These are phyloP conservation scores for Synergus laeviventris DNA, from an alignment of 2,888 invertebrate genomes.

Conservation along the genomic window DNA sequence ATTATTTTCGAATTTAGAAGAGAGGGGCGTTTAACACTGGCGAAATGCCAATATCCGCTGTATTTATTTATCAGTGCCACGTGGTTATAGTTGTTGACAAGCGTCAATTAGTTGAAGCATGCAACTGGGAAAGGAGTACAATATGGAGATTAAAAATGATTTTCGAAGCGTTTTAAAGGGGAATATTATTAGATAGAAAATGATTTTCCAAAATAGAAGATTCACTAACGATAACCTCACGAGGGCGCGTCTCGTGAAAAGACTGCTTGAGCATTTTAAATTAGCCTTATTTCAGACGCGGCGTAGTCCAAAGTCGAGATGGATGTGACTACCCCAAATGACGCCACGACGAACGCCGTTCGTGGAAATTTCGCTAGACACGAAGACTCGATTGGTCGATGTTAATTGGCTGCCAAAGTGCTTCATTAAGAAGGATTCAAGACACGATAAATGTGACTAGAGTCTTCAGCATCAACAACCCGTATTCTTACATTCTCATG, in stretches of 20 bases:
- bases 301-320: background rate
- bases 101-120: constrained; percentile 10
- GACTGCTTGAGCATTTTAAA: constrained; percentile 1
- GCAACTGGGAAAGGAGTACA: background rate
- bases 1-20: constrained; percentile 35
- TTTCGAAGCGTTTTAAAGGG: background rate
- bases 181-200: background rate
- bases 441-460: no score
- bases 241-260: background rate
- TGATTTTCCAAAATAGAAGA: background rate
- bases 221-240: constrained; percentile 1
- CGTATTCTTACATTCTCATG: no score
- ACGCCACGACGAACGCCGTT: background rate
- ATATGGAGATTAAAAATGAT: background rate
- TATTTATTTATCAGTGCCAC: constrained; percentile 41
- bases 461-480: no score
- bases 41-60: constrained; percentile 17
- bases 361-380: background rate
- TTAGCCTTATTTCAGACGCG: background rate
- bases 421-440: background rate
- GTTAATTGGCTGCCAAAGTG: background rate
- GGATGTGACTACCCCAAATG: background rate
- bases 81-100: constrained; percentile 36
- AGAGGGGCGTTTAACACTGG: constrained; percentile 16
- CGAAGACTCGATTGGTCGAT: background rate